These are phyloP conservation scores for Amphipyra berbera DNA, from an alignment of 2,888 invertebrate genomes.

Conservation along the genomic window DNA sequence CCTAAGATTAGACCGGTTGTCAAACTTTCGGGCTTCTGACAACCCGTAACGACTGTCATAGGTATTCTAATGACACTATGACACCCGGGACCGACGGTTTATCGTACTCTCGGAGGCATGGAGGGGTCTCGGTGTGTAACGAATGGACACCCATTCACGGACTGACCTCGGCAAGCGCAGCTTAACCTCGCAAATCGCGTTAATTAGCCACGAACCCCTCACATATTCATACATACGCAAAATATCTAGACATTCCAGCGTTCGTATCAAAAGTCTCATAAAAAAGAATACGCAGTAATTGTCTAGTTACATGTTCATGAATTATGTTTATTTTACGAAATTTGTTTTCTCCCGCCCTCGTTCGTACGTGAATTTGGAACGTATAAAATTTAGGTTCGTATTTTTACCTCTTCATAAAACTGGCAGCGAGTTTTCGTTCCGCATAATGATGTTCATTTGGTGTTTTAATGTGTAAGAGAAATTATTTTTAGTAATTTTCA, in stretches of 20 bases:
- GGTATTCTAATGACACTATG: no score
- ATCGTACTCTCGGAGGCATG: no score
- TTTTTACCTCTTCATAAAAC: constrained; percentile 68
- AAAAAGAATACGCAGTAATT: constrained; percentile 53
- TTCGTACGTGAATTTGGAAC: constrained; percentile 44
- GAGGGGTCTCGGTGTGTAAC: no score
- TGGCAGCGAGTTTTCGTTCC: constrained; percentile 59
- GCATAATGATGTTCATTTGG: constrained; percentile 67
- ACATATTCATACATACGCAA: not conserved
- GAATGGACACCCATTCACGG: no score
- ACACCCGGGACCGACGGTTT: no score
- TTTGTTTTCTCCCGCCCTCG: constrained; percentile 45
- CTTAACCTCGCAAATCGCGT: no score
- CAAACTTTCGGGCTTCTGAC: no score
- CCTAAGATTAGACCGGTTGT: no score
- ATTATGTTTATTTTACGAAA: constrained; percentile 53
- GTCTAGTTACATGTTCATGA: constrained; percentile 50
- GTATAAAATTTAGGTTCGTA: constrained; percentile 59
- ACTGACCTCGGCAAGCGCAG: no score
- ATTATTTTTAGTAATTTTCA: constrained; percentile 34
- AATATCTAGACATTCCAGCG: not conserved
- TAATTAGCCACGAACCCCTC: no score
- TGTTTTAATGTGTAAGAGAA: constrained; percentile 54
- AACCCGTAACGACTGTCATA: no score
- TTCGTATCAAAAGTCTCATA: constrained; percentile 29